Conservation (phyloP, 2,797 vertebrate genomes). For the Phalanger gymnotis region DNA sequence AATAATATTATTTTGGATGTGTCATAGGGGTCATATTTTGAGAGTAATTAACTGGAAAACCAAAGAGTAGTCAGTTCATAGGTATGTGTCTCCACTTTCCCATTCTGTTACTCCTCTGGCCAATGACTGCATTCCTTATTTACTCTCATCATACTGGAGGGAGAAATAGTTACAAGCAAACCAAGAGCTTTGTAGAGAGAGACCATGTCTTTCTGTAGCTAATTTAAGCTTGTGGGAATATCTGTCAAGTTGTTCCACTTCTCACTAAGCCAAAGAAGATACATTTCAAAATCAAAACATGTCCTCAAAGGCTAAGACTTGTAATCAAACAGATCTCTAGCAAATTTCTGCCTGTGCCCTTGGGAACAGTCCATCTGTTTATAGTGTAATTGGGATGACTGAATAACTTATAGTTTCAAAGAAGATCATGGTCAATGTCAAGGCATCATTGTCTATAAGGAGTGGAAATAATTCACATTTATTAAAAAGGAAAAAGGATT, state of each 20-base stretch:
- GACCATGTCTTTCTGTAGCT: background rate
- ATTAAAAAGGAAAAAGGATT: background rate
- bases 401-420: slow-evolving; percentile 28
- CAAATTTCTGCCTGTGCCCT: background rate
- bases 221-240: background rate
- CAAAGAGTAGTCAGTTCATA: background rate
- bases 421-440: background rate
- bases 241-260: background rate
- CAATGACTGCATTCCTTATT: background rate
- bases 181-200: background rate
- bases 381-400: background rate
- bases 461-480: background rate
- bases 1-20: background rate
- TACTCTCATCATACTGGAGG: background rate
- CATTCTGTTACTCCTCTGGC: background rate
- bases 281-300: slow-evolving; percentile 25
- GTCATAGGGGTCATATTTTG: background rate
- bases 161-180: background rate
- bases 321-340: slow-evolving; percentile 4
- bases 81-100: background rate
- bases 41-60: background rate
- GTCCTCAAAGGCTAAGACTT: background rate
- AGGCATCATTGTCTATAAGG: background rate
- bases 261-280: background rate
- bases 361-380: background rate